These are phyloP conservation scores for Rhamnusium bicolor DNA, from an alignment of 2,888 invertebrate genomes.

Conservation along the genomic window DNA sequence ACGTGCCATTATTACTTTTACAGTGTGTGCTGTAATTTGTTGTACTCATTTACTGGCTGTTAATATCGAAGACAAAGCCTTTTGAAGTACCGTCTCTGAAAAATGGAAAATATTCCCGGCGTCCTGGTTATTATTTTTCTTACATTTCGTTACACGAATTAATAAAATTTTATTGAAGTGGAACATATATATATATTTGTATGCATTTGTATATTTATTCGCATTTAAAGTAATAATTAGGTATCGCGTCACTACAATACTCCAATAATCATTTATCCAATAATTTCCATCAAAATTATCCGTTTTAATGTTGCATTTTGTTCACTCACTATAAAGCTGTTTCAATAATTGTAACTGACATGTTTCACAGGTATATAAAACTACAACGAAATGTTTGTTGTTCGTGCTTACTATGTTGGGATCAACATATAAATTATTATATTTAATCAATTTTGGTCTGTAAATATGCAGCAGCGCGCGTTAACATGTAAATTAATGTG, in stretches of 20 bases:
- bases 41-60: too few relatives aligned
- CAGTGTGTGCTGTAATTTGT: too few relatives aligned
- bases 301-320: neutral
- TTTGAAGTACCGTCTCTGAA: too few relatives aligned
- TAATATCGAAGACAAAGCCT: too few relatives aligned
- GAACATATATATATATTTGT: too few relatives aligned
- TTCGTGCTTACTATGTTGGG: neutral
- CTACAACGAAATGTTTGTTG: neutral
- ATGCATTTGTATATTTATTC: too few relatives aligned
- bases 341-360: neutral
- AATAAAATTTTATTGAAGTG: too few relatives aligned
- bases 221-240: neutral
- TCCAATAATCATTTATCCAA: neutral
- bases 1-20: too few relatives aligned
- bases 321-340: neutral
- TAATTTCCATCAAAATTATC: neutral
- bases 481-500: slow-evolving; percentile 17
- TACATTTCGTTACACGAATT: too few relatives aligned
- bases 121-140: too few relatives aligned
- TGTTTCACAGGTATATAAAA: neutral
- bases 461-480: neutral
- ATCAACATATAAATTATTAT: neutral
- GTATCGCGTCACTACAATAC: neutral
- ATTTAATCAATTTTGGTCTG: neutral
- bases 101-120: too few relatives aligned